Conservation (phyloP, 2,113 vertebrate species). For the Dipodomys spectabilis region DNA sequence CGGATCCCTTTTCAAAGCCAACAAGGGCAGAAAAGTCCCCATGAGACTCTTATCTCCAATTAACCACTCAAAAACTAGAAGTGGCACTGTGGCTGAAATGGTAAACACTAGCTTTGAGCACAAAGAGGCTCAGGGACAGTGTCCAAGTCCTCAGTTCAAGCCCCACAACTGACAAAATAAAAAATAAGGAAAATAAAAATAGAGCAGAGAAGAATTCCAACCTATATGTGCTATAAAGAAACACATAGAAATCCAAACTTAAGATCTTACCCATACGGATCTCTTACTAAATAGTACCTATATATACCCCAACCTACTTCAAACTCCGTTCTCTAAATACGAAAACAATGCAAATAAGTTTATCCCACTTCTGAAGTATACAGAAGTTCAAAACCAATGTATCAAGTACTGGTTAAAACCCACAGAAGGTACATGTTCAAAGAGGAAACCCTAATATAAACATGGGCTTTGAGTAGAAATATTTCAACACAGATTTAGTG, state of each 20-base stretch:
- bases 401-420: neutral
- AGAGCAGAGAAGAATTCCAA: conserved; percentile 40
- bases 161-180: conserved; percentile 34
- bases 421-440: neutral
- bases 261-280: neutral
- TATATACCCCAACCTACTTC: conserved; percentile 40
- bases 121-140: no score
- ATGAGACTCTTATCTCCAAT: no score
- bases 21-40: no score
- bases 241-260: neutral
- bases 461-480: neutral
- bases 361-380: neutral
- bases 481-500: neutral
- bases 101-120: no score
- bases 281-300: neutral
- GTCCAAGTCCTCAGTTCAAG: no score
- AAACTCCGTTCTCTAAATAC: conserved; percentile 20
- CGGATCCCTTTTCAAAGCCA: no score
- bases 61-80: no score
- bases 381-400: neutral
- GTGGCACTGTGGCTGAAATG: no score
- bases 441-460: neutral
- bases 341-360: neutral
- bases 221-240: neutral
- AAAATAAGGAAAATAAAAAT: neutral